phyloP scores from a whole-genome alignment of 2,113 vertebrate species.

The Girardinichthys multiradiatus region DNA sequence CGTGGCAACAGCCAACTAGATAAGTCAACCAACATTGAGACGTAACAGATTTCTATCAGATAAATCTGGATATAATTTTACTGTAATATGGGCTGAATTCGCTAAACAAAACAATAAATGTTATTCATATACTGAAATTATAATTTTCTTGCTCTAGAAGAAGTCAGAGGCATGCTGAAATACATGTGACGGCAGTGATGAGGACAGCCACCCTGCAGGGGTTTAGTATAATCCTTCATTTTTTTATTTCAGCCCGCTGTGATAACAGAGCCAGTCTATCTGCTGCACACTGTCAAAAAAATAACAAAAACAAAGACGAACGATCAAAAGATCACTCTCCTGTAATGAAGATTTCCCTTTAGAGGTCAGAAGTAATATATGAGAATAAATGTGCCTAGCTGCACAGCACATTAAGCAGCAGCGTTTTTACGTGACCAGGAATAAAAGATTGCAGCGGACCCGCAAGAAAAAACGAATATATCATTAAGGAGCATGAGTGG shows the following conservation, averaged over 20 bases:
- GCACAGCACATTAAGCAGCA: neutral
- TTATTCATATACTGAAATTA: conserved; percentile 1
- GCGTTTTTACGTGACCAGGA: neutral
- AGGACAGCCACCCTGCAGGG: conserved; percentile 37
- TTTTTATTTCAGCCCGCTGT: conserved; percentile 52
- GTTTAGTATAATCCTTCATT: conserved; percentile 70
- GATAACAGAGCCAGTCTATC: conserved; percentile 47
- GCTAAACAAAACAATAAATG: neutral
- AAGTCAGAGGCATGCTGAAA: conserved; percentile 41
- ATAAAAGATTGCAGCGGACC: conserved; percentile 45
- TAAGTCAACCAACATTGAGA: neutral
- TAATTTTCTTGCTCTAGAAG: conserved; percentile 1
- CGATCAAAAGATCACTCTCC: conserved; percentile 58
- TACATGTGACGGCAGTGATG: conserved; percentile 38
- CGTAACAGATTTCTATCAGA: neutral
- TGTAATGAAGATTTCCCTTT: conserved; percentile 64
- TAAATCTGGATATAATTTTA: neutral
- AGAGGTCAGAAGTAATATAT: conserved; percentile 56
- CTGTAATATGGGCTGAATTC: neutral
- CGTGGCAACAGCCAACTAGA: conserved; percentile 37
- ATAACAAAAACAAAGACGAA: conserved; percentile 53
- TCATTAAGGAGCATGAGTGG: conserved; percentile 10
- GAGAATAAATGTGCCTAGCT: conserved; percentile 26
- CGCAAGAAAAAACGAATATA: conserved; percentile 26
- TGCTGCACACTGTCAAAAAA: conserved; percentile 48